Base-by-base conservation (phyloP, 2,113 vertebrate species). In the Lophius piscatorius region DNA sequence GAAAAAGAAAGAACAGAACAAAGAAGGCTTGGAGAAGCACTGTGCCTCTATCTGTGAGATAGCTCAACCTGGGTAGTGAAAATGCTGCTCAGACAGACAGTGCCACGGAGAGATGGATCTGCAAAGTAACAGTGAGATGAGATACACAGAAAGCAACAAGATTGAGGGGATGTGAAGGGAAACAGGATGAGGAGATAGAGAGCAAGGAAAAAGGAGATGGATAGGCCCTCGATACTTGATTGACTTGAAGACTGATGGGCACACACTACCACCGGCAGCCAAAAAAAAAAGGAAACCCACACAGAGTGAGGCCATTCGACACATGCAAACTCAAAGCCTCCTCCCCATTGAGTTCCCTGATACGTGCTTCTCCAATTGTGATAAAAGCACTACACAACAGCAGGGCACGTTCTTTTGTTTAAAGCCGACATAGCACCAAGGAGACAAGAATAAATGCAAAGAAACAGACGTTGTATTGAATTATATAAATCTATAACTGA, bases 31-130 rank as follows among this genome's bases (percentile, higher is more conserved):
- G 1, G 11, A 39, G 14, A 39, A 8, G 17, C 22, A 47, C 42
- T 34, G 38, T 72, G 62, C 38, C 22, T 51, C 62, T 78, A 68
- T 31, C 26, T 52, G 28, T 23, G 52, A 83, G 66, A 79, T 76
- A 76, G 55, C 56, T 35, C 55, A 63, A 74, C 56, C 46, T 1
- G 18, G 56, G 34, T 1, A 69, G 58, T 38, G 58, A 60, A 47
- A 60, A 12, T 42, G 56, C 64, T 41, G 39, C 9, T 0, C 14
- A 7, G 40, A n/a, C 34, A 61, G 42, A 61, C 36, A 48, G 38
- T 41, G 57, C 34, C 40, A 49, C 45, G 60, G 58, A 66, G 38
- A 59, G 71, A 76, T 56, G 56, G 29, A 60, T 76, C 66, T 65
- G 56, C 72, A 57, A 66, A 74, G 65, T 49, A 69, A 65, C 38